Percentiles rank a stretch among this genome's conserved stretches.
Conservation (phyloP, 1,140 invertebrate species). For the Drosophila oshimai region DNA sequence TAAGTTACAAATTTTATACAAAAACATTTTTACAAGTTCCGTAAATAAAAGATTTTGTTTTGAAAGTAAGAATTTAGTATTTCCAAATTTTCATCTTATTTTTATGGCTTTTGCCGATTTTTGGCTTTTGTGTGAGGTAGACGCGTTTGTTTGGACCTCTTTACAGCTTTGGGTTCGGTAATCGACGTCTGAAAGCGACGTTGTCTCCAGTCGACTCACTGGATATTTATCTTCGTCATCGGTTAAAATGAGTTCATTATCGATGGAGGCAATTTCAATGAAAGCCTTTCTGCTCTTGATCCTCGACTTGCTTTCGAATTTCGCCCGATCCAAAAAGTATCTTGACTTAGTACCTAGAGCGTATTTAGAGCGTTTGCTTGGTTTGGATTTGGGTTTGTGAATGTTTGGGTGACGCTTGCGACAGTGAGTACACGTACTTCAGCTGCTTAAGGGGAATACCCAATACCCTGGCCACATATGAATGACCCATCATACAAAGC, state of each 20-base stretch:
- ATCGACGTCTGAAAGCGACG: neutral
- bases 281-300: neutral
- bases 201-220: neutral
- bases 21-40: too few species aligned
- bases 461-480: neutral
- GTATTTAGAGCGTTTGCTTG: too few species aligned
- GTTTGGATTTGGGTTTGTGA: accelerated
- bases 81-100: too few species aligned
- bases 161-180: neutral
- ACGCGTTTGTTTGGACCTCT: too few species aligned
- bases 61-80: too few species aligned
- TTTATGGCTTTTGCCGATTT: too few species aligned
- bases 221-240: neutral
- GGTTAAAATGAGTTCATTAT: neutral
- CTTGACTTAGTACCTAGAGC: too few species aligned
- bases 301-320: neutral
- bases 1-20: too few species aligned
- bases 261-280: neutral
- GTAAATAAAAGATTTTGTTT: too few species aligned
- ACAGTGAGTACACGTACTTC: neutral
- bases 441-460: neutral
- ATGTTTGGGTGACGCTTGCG: neutral
- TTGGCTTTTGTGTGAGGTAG: too few species aligned
- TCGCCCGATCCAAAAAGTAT: neutral
- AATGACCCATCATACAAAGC: neutral